These are phyloP conservation scores for Agonopterix subpropinquella DNA, from an alignment of 2,888 invertebrate species.

Conservation along the genomic window DNA sequence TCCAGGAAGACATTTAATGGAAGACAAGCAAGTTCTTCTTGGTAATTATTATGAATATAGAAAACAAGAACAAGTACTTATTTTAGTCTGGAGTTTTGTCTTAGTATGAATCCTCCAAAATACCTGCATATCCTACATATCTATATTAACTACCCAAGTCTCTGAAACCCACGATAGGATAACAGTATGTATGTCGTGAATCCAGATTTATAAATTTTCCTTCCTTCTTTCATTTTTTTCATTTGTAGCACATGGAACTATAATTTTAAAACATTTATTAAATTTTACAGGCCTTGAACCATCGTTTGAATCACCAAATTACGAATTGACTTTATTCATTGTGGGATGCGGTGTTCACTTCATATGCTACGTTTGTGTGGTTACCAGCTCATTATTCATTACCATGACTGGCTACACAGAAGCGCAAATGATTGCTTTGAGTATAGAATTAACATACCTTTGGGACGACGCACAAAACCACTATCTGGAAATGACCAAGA, in stretches of 20 bases:
- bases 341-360: constrained; percentile 7
- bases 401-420: constrained; percentile 39
- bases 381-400: constrained; percentile 33
- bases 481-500: neutral
- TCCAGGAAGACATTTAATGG: constrained; percentile 10
- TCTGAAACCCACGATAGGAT: no score
- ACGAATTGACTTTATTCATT: constrained; percentile 30
- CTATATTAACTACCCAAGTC: no score
- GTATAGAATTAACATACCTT: constrained; percentile 32
- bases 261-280: neutral
- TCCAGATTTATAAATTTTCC: no score
- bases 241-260: no score
- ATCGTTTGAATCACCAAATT: constrained; percentile 40
- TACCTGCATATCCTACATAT: no score
- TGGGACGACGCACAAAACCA: constrained; percentile 30
- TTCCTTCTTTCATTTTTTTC: no score
- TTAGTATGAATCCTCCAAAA: no score
- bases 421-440: constrained; percentile 40
- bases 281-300: constrained; percentile 39
- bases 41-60: constrained; percentile 2
- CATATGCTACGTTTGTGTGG: constrained; percentile 23
- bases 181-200: no score
- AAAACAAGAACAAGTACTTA: no score
- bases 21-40: constrained; percentile 9
- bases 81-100: no score